Base-by-base conservation (phyloP, 1,140 invertebrate genomes). In the Oncopeltus fasciatus region DNA sequence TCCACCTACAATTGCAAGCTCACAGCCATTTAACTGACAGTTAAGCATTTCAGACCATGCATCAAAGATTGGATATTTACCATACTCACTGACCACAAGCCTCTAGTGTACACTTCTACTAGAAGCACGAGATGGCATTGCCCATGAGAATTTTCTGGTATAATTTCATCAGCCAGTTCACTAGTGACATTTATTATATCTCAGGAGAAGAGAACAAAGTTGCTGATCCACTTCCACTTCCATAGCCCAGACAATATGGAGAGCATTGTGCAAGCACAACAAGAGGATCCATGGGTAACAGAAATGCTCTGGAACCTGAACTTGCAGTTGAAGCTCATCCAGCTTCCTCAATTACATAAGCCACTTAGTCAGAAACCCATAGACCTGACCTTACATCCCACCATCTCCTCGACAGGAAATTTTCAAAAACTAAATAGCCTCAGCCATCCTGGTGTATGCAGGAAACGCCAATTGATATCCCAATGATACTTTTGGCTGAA, bases 1-100 rank as follows among this genome's bases (percentile, higher is more conserved):
- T 66, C 65, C 61, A 68, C 70, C 1, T 72, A 69, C 43, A 67
- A 71, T 64, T 49, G 66, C 24, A 62, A 74, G 47, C 65, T 72
- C 0, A 53, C 67, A 26, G 71, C 69, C 1, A 67, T 71, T 2
- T 70, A 68, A 57, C 14, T 60, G 14, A 67, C 70, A 0, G 59
- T 75, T 21, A 65, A 69, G 64, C 59, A 71, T 59, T 72, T 73
- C 59, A 27, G 65, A 27, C 63, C 67, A 49, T 67, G 74, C 27
- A 20, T 79, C 0, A 74, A 77, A 69, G 74, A 67, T 20, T 66
- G 70, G 59, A 8, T 58, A 12, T 72, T 75, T 47, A 65, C 47
- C 0, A 68, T 76, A 4, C 71, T 64, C 33, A 75, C 73, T 1
- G 73, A 76, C 59, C 76, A 77, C 61, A 72, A 72, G 60, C 74